phyloP scores from a whole-genome alignment of 35 echinoderm and acorn worm genomes.

The Ophioderma brevispina region DNA sequence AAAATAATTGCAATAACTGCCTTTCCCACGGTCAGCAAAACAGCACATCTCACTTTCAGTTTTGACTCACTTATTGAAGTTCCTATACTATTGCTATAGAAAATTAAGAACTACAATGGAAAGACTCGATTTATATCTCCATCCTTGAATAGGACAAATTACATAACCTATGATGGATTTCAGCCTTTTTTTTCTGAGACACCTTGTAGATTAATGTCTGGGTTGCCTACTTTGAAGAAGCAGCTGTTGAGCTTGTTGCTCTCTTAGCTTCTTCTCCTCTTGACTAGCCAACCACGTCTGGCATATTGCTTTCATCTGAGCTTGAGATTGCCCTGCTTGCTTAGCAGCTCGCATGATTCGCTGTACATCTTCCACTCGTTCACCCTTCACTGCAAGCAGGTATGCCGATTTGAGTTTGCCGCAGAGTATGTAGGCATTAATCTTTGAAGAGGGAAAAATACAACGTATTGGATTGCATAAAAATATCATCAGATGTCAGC shows the following conservation, averaged over 20 bases:
- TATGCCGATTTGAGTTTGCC: slow-evolving; percentile 90
- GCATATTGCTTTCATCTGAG: slow-evolving; percentile 85
- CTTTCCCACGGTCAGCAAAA: too few relatives aligned
- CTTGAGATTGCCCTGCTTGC: slow-evolving; percentile 47
- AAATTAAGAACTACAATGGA: too few relatives aligned
- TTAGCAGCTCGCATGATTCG: slow-evolving; percentile 79
- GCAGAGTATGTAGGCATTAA: slow-evolving; percentile 92
- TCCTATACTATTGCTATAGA: too few relatives aligned
- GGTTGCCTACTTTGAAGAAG: not conserved
- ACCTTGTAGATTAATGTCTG: too few relatives aligned
- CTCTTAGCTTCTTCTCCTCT: slow-evolving; percentile 52
- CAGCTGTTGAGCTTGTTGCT: slow-evolving; percentile 47
- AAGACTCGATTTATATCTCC: too few relatives aligned
- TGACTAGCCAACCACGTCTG: slow-evolving; percentile 80
- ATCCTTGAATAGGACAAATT: too few relatives aligned
- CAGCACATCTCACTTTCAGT: too few relatives aligned
- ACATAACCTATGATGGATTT: too few relatives aligned
- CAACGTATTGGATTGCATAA: not conserved
- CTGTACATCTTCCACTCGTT: slow-evolving; percentile 77
- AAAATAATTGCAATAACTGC: too few relatives aligned
- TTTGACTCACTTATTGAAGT: too few relatives aligned
- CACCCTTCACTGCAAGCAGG: slow-evolving; percentile 86
- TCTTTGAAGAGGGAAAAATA: slow-evolving; percentile 48
- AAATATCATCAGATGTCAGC: too few relatives aligned
- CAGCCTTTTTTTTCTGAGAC: too few relatives aligned